These are phyloP conservation scores for Antheraea assamensis DNA, from an alignment of 2,888 invertebrate genomes.

Conservation along the genomic window DNA sequence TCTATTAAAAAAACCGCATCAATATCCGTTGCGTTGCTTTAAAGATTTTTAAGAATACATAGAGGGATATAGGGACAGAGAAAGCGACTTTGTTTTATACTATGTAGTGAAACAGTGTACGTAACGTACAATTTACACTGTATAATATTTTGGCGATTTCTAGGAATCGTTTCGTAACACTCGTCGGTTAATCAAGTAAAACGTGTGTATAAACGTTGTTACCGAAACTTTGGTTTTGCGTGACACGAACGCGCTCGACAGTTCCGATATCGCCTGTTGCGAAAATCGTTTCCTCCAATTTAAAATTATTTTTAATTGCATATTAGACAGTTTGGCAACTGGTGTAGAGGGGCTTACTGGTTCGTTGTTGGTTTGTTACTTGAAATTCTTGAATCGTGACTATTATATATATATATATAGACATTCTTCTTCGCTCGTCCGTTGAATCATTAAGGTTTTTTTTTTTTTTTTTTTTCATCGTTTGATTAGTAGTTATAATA, in stretches of 20 bases:
- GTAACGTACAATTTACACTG: constrained; percentile 22
- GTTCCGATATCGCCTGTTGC: constrained; percentile 49
- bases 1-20: too few relatives aligned
- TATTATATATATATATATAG: constrained; percentile 29
- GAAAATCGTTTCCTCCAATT: constrained; percentile 53
- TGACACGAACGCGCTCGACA: constrained; percentile 58
- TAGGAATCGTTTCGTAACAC: constrained; percentile 42
- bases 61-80: too few relatives aligned
- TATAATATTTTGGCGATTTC: constrained; percentile 37
- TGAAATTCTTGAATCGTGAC: constrained; percentile 34
- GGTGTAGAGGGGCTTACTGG: constrained; percentile 12
- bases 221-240: constrained; percentile 60
- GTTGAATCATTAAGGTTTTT: constrained; percentile 35
- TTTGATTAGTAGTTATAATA: constrained; percentile 9
- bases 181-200: constrained; percentile 35
- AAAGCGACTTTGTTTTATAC: too few relatives aligned
- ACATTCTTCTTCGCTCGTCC: constrained; percentile 24
- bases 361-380: constrained; percentile 26
- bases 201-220: constrained; percentile 37
- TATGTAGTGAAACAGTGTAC: neutral
- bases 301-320: constrained; percentile 33
- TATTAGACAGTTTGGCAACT: constrained; percentile 38
- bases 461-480: constrained; percentile 16
- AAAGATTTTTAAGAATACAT: too few relatives aligned
- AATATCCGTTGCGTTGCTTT: too few relatives aligned